Conservation (phyloP, 2,113 vertebrate species). For the Trematomus loennbergii region DNA sequence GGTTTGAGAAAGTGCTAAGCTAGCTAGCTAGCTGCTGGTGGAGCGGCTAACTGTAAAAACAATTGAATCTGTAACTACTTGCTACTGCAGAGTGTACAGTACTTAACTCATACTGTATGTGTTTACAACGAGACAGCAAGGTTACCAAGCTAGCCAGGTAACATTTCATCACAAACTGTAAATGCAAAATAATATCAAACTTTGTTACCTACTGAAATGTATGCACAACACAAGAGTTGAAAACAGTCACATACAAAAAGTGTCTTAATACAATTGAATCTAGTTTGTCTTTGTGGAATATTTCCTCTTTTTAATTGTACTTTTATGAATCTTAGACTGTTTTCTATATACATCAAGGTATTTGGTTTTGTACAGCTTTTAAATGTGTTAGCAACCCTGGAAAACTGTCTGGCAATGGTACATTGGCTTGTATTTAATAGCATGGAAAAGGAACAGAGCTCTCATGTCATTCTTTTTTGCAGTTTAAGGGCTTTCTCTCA, state of each 20-base stretch:
- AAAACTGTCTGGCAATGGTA: neutral
- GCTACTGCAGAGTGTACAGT: neutral
- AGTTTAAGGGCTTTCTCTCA: slow-evolving; percentile 11
- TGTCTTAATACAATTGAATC: neutral
- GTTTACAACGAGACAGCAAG: neutral
- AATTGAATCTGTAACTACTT: neutral
- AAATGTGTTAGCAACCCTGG: neutral
- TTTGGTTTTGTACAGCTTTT: neutral
- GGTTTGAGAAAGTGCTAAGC: neutral
- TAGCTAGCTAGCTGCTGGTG: neutral
- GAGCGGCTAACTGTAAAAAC: neutral
- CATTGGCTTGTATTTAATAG: slow-evolving; percentile 10
- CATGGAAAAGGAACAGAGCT: neutral
- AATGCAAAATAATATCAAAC: too few relatives aligned
- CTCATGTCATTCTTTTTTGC: neutral
- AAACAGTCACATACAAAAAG: too few relatives aligned
- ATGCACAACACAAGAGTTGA: too few relatives aligned
- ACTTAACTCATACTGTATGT: neutral
- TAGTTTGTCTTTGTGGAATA: neutral
- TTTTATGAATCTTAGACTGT: neutral
- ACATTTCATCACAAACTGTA: neutral
- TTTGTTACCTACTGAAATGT: too few relatives aligned
- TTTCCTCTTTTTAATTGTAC: neutral
- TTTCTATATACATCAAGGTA: neutral
- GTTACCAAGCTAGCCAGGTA: neutral